These are phyloP conservation scores for Parauchenoglanis punctatus DNA, from an alignment of 2,797 vertebrate species.

Conservation along the genomic window DNA sequence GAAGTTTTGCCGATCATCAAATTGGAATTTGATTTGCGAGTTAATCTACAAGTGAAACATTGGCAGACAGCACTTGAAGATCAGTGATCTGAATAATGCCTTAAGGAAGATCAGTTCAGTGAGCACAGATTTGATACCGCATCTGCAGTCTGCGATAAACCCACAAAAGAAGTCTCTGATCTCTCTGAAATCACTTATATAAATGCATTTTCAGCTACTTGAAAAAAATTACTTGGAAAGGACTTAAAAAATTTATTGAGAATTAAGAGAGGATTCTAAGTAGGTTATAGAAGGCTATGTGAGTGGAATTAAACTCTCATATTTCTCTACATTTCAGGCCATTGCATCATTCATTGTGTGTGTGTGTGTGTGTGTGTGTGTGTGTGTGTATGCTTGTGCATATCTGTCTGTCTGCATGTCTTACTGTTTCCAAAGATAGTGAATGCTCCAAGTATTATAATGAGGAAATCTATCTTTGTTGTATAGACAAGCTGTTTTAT, in stretches of 20 bases:
- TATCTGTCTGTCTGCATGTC: neutral
- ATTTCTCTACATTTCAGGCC: conserved; percentile 49
- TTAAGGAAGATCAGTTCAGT: conserved; percentile 6
- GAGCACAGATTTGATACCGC: conserved; percentile 15
- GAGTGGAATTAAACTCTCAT: conserved; percentile 5
- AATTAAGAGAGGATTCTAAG: neutral
- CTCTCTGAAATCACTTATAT: neutral
- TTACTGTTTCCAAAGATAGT: conserved; percentile 19
- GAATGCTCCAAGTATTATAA: conserved; percentile 1
- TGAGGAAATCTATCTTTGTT: neutral
- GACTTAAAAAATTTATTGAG: neutral
- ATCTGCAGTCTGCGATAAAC: conserved; percentile 2
- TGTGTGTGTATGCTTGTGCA: no score
- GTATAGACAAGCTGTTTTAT: neutral
- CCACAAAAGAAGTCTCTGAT: conserved; percentile 3
- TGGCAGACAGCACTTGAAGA: conserved; percentile 15
- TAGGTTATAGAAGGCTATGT: neutral
- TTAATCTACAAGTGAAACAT: conserved; percentile 25
- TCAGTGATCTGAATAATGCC: conserved; percentile 6
- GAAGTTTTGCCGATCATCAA: conserved; percentile 2
- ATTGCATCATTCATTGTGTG: conserved; percentile 51
- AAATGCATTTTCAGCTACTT: conserved; percentile 14
- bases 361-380: conserved; percentile 5
- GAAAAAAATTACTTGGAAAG: neutral
- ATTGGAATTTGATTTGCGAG: conserved; percentile 2